Base-by-base conservation (phyloP, 2,113 vertebrate genomes). In the Talpa occidentalis region DNA sequence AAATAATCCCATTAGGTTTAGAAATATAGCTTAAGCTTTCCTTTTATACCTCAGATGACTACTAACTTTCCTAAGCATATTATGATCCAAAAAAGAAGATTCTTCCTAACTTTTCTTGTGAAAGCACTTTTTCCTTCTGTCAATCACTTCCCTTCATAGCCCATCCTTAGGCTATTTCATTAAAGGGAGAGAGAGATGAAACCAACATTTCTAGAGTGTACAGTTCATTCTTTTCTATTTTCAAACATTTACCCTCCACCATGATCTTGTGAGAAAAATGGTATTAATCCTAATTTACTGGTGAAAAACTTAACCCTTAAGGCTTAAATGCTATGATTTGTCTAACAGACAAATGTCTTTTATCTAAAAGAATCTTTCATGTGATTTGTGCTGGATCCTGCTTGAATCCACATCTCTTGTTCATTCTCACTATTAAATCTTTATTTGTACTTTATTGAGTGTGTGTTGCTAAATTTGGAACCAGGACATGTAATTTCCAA, bases 31-130 rank as follows among this genome's bases (percentile, higher is more conserved):
- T 66, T 73, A 85, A 73, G 74, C 10, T 77, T 19, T 35, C 54
- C 64, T 94, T 85, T 91, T 94, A 15, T 78, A 10, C n/a, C 44
- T 66, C 56, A 0, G 54, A 35, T 73, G 78, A 64, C 76, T 79
- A 82, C 66, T 92, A 93, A 42, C 44, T 83, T 91, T 64, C 32
- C 52, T 47, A 80, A 87, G 19, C 52, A 52, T 30, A 72, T 69
- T 90, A 90, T 78, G 1, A 86, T n/a, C 60, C 3, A 62, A 67
- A 6, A 78, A 67, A 11, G 4, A 81, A 56, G 17, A 42, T 60
- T 73, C 42, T 93, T 52, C 24, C 64, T 47, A 87, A 79, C 7
- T 83, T 76, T 93, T 74, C 26, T 44, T 73, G 21, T 44, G 44
- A 87, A 81, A 3, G 67, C 1, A 67, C 14, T 81, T 10, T 42